Evolutionary conservation across 2,888 invertebrate genomes (phyloP), one percentile per base, ranked within the genome.

Genomic region (Anorthoa munda): DNA sequence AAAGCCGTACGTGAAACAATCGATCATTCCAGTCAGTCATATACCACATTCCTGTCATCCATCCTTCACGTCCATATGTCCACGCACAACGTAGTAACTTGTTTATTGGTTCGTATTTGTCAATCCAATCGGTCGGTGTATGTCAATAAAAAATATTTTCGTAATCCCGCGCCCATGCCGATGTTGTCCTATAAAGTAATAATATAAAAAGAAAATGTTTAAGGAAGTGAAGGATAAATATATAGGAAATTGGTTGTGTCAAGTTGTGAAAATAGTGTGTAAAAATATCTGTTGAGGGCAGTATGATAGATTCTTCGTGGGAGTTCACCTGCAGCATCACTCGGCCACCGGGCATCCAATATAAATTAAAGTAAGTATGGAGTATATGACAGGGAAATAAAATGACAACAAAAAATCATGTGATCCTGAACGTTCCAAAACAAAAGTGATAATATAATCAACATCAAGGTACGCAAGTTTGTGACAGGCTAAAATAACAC

Each of bases 21-120:
- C 17, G 45, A 59, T 66, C 17, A 66, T 66, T 59, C 39, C 26
- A 39, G 26, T 11, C 53, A 21, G 13, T 50, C 48, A n/a, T 50
- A 56, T 51, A 56, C 26, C 55, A 17, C 18, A 53, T 17, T 46
- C n/a, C 31, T 26, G 50, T 66, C 13, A 50, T 12, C n/a, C 67
- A 69, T 66, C 58, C 45, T 59, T 15, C 46, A 13, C 4, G 58
- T 4, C 79, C 31, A 79, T 89, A 73, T 84, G 87, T 87, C 81
- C 66, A 31, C 50, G 23, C 31, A 53, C 18, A 72, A 72, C 72
- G 59, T 76, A 86, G 85, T 84, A 87, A 85, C 89, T 88, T 88
- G 88, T 90, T 88, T 90, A 90, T 91, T 86, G 88, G 86, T 86
- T 77, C 84, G 87, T 88, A 88, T 91, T 91, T 91, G 91, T 91